A percentile compares a stretch with the other conserved stretches of the same genome.
These are phyloP conservation scores for Neomorphus geoffroyi DNA, from an alignment of 2,797 vertebrate species.

Conservation along the genomic window DNA sequence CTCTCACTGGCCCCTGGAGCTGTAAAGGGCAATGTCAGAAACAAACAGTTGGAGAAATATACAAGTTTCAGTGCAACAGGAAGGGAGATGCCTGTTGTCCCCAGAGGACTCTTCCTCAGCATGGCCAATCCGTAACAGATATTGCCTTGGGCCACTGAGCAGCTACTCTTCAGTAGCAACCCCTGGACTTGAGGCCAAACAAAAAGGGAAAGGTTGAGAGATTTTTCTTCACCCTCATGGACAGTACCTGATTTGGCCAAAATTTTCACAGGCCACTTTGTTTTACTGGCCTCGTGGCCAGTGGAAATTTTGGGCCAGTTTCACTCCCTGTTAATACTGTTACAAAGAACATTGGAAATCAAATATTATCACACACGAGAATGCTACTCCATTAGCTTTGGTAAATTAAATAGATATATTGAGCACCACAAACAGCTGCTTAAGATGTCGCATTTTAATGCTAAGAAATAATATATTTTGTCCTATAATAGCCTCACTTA, in stretches of 20 bases:
- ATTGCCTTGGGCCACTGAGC: neutral
- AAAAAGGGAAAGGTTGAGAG: neutral
- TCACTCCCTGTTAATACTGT: conserved; percentile 65
- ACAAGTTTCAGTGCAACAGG: neutral
- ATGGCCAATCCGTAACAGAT: neutral
- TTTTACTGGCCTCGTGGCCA: conserved; percentile 37
- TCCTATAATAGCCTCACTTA: conserved; percentile 44
- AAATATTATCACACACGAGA: neutral
- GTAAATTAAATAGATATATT: conserved; percentile 29
- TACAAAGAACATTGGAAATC: conserved; percentile 14
- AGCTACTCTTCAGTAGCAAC: neutral
- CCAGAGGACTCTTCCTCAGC: conserved; percentile 14
- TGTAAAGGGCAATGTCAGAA: neutral
- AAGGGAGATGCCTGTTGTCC: neutral
- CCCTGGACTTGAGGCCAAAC: conserved; percentile 6
- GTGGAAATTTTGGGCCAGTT: conserved; percentile 1
- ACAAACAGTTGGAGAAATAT: neutral
- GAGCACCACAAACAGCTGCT: conserved; percentile 52
- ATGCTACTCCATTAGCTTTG: conserved; percentile 17
- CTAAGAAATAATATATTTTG: conserved; percentile 38
- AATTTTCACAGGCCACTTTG: conserved; percentile 55
- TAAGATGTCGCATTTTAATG: conserved; percentile 40
- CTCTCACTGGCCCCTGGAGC: neutral
- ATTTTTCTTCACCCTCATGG: neutral
- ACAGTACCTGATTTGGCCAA: conserved; percentile 36